Base-by-base conservation (phyloP, 2,888 invertebrate genomes). In the Miltochrista miniata region DNA sequence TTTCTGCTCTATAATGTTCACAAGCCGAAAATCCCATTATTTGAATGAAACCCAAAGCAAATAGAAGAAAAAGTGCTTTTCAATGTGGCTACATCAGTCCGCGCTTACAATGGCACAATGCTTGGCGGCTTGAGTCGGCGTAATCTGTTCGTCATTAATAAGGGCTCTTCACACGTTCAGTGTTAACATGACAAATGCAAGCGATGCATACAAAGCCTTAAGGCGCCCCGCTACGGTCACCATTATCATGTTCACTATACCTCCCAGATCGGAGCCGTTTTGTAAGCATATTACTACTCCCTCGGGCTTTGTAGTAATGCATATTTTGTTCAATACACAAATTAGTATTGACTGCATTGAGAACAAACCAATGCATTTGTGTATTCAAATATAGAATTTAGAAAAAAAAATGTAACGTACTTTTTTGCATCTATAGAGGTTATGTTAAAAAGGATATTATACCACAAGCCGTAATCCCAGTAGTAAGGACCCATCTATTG, bases 101-200 rank as follows among this genome's bases (percentile, higher is more conserved):
- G 40, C 40, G 59, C 59, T 56, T 56, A 72, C 82, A 85, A 84
- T 79, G 76, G 74, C 68, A 69, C 81, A 87, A 84, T 82, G 69
- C 62, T 51, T 53, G n/a, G 63, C 71, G 79, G 67, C 66, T 68
- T 72, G 74, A 75, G 76, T 75, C 74, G 76, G 76, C 76, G 79
- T 86, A 85, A 90, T 88, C 87, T 81, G 78, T 74, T 73, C 72
- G 77, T 85, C 89, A 90, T 90, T 90, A 90, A 90, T 88, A 89
- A 88, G 76, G 74, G 78, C 81, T 82, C 86, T 89, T 89, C 87
- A 85, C 88, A 85, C 85, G 82, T 85, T 83, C 81, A 81, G 89
- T 85, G 90, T 85, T 87, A 90, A 90, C 87, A 88, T 90, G 90
- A 90, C 90, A 89, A 90, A 90, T 87, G 90, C 77, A 74, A 68